These are phyloP conservation scores for Phataginus tetradactyla DNA, from an alignment of 2,797 vertebrate species.

Conservation along the genomic window DNA sequence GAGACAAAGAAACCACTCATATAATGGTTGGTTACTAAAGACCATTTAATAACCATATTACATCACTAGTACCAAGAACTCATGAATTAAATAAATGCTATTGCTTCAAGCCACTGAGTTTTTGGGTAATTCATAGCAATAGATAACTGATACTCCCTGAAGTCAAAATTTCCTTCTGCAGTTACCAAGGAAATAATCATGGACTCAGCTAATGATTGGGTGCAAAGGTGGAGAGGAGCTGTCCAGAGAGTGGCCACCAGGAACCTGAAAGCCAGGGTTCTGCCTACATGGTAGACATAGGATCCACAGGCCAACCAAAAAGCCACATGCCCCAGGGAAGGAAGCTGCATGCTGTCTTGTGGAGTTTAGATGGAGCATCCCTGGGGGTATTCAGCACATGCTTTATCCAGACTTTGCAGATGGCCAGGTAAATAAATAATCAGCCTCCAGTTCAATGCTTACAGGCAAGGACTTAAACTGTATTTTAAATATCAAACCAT, in stretches of 20 bases:
- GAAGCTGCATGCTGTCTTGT: background rate
- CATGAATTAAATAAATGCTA: constrained; percentile 17
- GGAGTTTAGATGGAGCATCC: background rate
- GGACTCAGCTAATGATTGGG: background rate
- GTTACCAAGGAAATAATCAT: background rate
- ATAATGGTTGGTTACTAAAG: no score
- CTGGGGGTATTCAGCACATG: background rate
- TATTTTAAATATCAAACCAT: background rate
- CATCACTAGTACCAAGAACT: background rate
- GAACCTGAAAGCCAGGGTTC: background rate
- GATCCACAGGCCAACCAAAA: background rate
- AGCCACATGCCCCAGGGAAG: background rate
- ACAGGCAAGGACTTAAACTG: background rate
- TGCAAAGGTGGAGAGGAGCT: background rate
- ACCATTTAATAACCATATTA: background rate
- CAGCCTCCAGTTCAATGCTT: background rate
- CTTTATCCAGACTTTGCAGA: background rate
- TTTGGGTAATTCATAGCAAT: background rate
- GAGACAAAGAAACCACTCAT: background rate
- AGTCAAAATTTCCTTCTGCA: background rate
- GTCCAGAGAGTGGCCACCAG: background rate
- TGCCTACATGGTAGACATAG: background rate
- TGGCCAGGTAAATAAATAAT: constrained; percentile 4
- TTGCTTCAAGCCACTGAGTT: background rate
- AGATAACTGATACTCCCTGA: background rate